phyloP scores from a whole-genome alignment of 2,797 vertebrate species.

The Enoplosus armatus region DNA sequence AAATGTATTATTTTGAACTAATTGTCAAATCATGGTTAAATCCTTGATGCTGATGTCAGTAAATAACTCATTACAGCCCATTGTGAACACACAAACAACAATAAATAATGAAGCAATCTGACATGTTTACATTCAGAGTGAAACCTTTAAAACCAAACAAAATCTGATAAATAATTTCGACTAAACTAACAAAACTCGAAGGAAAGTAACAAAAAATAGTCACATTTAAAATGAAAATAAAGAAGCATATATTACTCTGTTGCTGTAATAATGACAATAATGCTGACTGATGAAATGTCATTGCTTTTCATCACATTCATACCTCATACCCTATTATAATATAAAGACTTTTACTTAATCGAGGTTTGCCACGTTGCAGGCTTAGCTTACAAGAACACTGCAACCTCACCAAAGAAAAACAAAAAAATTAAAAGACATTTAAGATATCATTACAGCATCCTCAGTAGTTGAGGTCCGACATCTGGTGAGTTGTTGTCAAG shows the following conservation, averaged over 20 bases:
- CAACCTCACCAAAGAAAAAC: conserved; percentile 63
- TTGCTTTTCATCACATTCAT: conserved; percentile 58
- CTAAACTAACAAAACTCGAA: conserved; percentile 65
- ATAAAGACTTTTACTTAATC: conserved; percentile 49
- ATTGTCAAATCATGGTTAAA: conserved; percentile 34
- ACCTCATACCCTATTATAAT: conserved; percentile 57
- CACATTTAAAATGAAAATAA: conserved; percentile 70
- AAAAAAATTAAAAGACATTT: conserved; percentile 36
- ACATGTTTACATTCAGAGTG: conserved; percentile 66
- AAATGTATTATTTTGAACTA: conserved; percentile 36
- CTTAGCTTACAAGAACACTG: conserved; percentile 60
- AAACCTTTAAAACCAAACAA: conserved; percentile 69
- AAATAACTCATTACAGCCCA: conserved; percentile 45
- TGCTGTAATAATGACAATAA: conserved; percentile 55
- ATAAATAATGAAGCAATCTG: conserved; percentile 62
- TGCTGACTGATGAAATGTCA: conserved; percentile 50
- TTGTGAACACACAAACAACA: conserved; percentile 64
- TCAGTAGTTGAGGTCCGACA: conserved; percentile 61
- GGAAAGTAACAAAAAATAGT: conserved; percentile 62
- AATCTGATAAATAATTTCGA: conserved; percentile 66
- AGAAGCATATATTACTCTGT: conserved; percentile 70
- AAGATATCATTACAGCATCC: conserved; percentile 56
- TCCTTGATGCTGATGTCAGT: conserved; percentile 42
- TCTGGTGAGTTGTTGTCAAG: conserved; percentile 38
- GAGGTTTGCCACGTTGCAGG: conserved; percentile 49